A percentile compares a stretch with the other conserved stretches of the same genome.
Conservation (phyloP, 2,797 vertebrate species). For the Hapalemur alaotrensis region DNA sequence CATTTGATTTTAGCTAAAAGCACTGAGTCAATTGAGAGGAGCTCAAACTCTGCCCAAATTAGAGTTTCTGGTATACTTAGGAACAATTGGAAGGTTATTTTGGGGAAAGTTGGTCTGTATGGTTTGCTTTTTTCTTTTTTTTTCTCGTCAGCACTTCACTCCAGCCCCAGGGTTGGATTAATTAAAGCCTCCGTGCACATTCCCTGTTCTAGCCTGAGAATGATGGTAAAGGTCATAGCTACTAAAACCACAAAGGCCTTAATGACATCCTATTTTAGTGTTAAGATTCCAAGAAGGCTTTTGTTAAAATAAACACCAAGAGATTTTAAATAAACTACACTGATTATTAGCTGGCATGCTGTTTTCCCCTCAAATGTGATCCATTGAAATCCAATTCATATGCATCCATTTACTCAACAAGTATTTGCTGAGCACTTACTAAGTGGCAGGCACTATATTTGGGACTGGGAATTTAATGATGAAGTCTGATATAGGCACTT, state of each 20-base stretch:
- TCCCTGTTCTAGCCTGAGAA: constrained; percentile 40
- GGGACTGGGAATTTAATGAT: background rate
- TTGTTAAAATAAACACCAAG: constrained; percentile 59
- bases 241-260: constrained; percentile 59
- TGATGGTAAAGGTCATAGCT: constrained; percentile 53
- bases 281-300: constrained; percentile 59
- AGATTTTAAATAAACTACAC: constrained; percentile 49
- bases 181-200: background rate
- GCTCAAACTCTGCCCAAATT: constrained; percentile 13
- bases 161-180: constrained; percentile 3
- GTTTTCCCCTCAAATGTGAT: background rate
- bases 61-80: constrained; percentile 51
- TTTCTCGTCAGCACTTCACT: constrained; percentile 27
- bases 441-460: background rate
- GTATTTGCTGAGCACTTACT: background rate
- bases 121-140: constrained; percentile 31
- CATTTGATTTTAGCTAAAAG: constrained; percentile 50
- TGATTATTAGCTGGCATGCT: constrained; percentile 51
- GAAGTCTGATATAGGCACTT: background rate
- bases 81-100: constrained; percentile 64
- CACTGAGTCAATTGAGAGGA: constrained; percentile 30
- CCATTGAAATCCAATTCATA: background rate
- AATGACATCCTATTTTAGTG: constrained; percentile 43
- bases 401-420: background rate
- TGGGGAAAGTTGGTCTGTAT: constrained; percentile 40